phyloP scores from a whole-genome alignment of 2,888 invertebrate genomes.

The Drosophila cracens region DNA sequence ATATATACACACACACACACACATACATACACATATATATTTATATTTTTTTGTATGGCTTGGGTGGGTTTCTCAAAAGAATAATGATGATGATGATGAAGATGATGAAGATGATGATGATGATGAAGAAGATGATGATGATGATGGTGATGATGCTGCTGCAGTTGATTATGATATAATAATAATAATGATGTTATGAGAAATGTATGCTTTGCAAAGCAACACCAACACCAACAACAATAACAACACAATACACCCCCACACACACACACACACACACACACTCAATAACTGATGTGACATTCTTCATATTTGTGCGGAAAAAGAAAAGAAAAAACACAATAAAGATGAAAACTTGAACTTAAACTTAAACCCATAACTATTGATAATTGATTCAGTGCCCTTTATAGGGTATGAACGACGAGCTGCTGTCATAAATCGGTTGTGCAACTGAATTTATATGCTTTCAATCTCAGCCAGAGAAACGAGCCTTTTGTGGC shows the following conservation, averaged over 20 bases:
- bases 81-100: not conserved
- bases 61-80: not conserved
- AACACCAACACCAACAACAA: not conserved
- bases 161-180: not conserved
- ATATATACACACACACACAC: not conserved
- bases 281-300: not conserved
- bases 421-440: too few species aligned
- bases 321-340: not conserved
- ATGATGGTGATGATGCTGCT: not conserved
- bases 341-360: not conserved
- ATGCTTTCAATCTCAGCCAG: not conserved
- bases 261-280: not conserved
- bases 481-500: not conserved
- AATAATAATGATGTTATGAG: not conserved
- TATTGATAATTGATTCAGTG: not conserved
- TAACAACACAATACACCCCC: not conserved
- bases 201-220: not conserved
- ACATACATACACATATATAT: not conserved
- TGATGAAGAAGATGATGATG: too few species aligned
- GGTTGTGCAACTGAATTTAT: too few species aligned
- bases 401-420: too few species aligned
- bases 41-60: constrained; percentile 1
- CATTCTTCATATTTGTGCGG: not conserved
- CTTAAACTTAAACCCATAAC: not conserved
- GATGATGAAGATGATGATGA: too few species aligned